These are phyloP conservation scores for Thymelicus acteon DNA, from an alignment of 2,888 invertebrate genomes.

Conservation along the genomic window DNA sequence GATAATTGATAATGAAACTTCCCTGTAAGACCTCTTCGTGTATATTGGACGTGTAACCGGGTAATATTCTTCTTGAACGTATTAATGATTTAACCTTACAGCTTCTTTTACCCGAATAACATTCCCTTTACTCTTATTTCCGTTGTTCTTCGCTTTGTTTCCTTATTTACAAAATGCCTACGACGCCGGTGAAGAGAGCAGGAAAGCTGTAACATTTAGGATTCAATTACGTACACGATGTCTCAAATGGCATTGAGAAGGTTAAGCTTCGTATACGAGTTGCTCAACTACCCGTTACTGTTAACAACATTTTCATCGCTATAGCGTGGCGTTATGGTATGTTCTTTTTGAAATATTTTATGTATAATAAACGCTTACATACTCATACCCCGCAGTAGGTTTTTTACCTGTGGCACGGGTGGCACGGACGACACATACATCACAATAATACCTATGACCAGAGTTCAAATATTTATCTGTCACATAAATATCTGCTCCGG, in stretches of 20 bases:
- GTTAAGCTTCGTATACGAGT: constrained; percentile 14
- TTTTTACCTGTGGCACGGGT: too few species aligned
- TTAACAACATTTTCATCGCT: constrained; percentile 8
- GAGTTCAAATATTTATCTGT: too few species aligned
- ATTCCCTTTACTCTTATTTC: constrained; percentile 3
- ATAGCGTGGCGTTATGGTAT: neutral
- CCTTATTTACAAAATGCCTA: constrained; percentile 13
- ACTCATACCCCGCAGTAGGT: too few species aligned
- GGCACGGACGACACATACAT: too few species aligned
- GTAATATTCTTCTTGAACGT: neutral
- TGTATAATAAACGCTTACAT: too few species aligned
- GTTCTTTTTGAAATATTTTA: neutral
- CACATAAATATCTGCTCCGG: too few species aligned
- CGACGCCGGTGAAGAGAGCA: constrained; percentile 3
- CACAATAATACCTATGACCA: too few species aligned
- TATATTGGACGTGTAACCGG: too few species aligned
- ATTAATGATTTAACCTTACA: constrained; percentile 9
- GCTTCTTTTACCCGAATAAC: neutral
- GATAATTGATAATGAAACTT: too few species aligned
- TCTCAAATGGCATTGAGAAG: constrained; percentile 14
- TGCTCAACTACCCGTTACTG: constrained; percentile 10
- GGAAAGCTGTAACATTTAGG: constrained; percentile 19
- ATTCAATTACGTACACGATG: constrained; percentile 19
- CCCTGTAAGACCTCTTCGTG: too few species aligned
- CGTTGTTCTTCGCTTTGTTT: constrained; percentile 7